Conservation (phyloP, 1,140 invertebrate species). For the Mamestra configurata region DNA sequence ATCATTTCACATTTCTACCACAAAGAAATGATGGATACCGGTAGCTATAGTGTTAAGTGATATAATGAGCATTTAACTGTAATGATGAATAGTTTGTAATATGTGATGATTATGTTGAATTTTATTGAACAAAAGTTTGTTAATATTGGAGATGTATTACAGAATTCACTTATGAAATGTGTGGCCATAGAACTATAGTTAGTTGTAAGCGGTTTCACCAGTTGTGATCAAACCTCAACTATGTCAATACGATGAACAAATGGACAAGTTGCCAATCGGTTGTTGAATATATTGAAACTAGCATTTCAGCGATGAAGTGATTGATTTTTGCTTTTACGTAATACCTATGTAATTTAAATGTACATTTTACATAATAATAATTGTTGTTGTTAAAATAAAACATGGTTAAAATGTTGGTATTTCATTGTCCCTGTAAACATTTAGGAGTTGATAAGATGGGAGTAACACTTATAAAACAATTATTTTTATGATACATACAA, state of each 20-base stretch:
- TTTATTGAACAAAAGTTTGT: constrained; percentile 40
- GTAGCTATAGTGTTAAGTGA: constrained; percentile 51
- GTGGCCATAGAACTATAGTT: constrained; percentile 52
- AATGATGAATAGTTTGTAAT: constrained; percentile 45
- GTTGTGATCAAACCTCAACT: constrained; percentile 39
- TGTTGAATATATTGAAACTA: constrained; percentile 58
- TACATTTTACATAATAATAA: constrained; percentile 83
- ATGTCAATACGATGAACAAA: constrained; percentile 52
- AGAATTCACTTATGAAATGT: constrained; percentile 50
- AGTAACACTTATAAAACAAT: not conserved
- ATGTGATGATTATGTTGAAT: constrained; percentile 35
- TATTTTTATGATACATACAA: not conserved
- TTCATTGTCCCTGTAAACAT: not conserved
- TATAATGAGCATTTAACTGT: constrained; percentile 43
- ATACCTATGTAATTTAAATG: constrained; percentile 77
- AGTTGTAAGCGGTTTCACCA: constrained; percentile 19
- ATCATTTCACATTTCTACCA: constrained; percentile 3
- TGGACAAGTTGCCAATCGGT: constrained; percentile 47
- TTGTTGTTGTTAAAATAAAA: constrained; percentile 86
- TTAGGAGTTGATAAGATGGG: no score
- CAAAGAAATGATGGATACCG: constrained; percentile 26
- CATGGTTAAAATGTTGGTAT: constrained; percentile 52
- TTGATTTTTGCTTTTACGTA: constrained; percentile 77
- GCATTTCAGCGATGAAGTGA: constrained; percentile 70
- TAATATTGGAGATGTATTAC: constrained; percentile 33